Conservation (phyloP, 2,113 vertebrate species). For the Anhinga anhinga region DNA sequence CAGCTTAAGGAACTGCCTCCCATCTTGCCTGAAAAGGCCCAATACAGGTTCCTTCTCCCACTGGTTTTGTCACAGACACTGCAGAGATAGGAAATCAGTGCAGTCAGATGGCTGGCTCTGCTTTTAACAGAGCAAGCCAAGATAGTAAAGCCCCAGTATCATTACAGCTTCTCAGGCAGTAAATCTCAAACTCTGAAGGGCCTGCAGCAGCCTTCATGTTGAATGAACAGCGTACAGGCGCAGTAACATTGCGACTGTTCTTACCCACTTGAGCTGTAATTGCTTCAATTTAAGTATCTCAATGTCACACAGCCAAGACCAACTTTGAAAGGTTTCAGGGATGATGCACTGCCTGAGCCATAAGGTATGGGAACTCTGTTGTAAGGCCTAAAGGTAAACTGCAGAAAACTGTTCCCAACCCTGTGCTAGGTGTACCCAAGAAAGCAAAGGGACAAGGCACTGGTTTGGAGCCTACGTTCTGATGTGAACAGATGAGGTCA, state of each 20-base stretch:
- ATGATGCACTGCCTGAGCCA: background rate
- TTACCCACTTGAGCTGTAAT: background rate
- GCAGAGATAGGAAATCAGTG: background rate
- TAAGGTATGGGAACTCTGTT: background rate
- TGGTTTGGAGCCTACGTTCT: background rate
- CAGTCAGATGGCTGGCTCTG: background rate
- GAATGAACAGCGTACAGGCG: background rate
- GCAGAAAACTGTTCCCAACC: background rate
- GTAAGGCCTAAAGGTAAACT: background rate
- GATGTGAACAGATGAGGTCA: background rate
- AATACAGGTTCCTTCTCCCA: background rate
- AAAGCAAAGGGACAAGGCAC: background rate
- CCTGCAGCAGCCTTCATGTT: background rate
- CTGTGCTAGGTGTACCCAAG: background rate
- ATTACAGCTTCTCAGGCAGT: background rate
- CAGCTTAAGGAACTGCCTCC: background rate
- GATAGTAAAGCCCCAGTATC: background rate
- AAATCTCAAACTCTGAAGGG: background rate
- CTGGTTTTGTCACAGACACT: background rate
- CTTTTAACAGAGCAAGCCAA: background rate
- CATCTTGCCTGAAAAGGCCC: background rate
- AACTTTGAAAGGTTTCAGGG: background rate
- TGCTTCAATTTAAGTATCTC: background rate
- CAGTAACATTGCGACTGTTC: background rate
- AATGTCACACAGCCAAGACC: background rate